Conservation (phyloP, 1,140 invertebrate species). For the Ceratosolen solmsi region DNA sequence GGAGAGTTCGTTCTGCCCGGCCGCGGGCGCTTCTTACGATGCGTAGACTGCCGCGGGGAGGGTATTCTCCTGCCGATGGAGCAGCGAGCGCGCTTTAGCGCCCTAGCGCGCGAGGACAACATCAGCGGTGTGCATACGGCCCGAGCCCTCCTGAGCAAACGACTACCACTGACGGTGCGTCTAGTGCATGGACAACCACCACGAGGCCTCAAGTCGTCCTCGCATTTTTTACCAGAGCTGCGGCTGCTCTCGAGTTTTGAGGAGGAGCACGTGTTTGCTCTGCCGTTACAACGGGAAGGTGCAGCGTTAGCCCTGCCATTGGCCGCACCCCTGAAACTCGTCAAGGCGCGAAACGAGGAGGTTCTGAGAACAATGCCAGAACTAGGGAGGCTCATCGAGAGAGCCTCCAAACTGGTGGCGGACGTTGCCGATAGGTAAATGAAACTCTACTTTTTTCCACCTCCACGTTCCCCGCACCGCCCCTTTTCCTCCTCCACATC, state of each 20-base stretch:
- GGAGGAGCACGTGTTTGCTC: constrained; percentile 86
- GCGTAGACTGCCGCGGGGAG: constrained; percentile 88
- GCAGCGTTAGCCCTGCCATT: constrained; percentile 87
- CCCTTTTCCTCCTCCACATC: not conserved
- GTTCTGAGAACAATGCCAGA: constrained; percentile 85
- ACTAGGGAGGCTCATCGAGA: constrained; percentile 85
- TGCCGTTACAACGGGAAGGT: constrained; percentile 86
- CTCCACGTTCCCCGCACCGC: not conserved
- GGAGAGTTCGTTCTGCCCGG: constrained; percentile 80
- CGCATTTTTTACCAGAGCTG: constrained; percentile 87
- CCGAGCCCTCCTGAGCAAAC: constrained; percentile 87
- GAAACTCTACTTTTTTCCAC: not conserved
- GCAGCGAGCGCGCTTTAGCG: constrained; percentile 91
- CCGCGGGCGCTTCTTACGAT: constrained; percentile 86
- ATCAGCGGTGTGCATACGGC: constrained; percentile 93
- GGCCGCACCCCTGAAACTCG: constrained; percentile 88
- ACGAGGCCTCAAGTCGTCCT: constrained; percentile 84
- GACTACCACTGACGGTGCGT: constrained; percentile 91
- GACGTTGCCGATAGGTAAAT: constrained; percentile 84
- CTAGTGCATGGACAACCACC: constrained; percentile 90
- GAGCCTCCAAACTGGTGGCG: constrained; percentile 83
- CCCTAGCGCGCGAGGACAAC: constrained; percentile 90
- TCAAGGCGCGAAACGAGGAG: constrained; percentile 87
- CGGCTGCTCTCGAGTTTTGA: constrained; percentile 88
- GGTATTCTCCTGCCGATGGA: constrained; percentile 88